Evolutionary conservation across 2,797 vertebrate species (phyloP).

Genomic region (Strix occidentalis): DNA sequence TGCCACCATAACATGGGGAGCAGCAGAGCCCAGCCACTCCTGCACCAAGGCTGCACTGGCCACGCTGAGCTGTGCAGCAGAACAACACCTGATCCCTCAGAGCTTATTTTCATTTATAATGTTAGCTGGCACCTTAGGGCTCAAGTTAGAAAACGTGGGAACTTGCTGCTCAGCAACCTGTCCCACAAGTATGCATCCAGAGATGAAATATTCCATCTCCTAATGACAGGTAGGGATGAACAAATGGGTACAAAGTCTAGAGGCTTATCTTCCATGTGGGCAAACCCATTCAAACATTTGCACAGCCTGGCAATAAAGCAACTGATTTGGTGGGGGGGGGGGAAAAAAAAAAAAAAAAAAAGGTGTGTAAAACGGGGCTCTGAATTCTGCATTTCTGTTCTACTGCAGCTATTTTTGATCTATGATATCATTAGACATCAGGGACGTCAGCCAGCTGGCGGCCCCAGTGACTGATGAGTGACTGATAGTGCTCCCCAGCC

Average conservation of each 20-base stretch:
- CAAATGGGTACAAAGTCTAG: neutral
- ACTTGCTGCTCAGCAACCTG: rapidly evolving
- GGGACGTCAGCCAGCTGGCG: conserved; percentile 43
- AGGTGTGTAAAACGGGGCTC: neutral
- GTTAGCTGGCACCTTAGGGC: neutral
- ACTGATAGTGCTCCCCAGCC: neutral
- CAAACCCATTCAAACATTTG: neutral
- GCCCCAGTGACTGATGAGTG: neutral
- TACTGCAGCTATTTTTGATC: conserved; percentile 48
- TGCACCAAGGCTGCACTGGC: neutral
- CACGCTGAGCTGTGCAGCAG: neutral
- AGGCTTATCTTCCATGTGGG: neutral
- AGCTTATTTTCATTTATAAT: neutral
- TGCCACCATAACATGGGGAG: neutral
- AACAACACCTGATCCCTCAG: neutral
- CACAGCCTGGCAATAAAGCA: neutral
- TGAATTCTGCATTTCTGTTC: neutral
- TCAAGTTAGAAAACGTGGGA: neutral
- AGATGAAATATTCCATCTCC: neutral
- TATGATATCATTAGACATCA: conserved; percentile 29
- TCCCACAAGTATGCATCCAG: neutral
- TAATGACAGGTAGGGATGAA: neutral
- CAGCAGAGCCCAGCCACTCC: neutral
- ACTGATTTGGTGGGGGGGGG: neutral
- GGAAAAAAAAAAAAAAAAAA: no score